These are phyloP conservation scores for Carcina quercana DNA, from an alignment of 2,888 invertebrate genomes.

Conservation along the genomic window DNA sequence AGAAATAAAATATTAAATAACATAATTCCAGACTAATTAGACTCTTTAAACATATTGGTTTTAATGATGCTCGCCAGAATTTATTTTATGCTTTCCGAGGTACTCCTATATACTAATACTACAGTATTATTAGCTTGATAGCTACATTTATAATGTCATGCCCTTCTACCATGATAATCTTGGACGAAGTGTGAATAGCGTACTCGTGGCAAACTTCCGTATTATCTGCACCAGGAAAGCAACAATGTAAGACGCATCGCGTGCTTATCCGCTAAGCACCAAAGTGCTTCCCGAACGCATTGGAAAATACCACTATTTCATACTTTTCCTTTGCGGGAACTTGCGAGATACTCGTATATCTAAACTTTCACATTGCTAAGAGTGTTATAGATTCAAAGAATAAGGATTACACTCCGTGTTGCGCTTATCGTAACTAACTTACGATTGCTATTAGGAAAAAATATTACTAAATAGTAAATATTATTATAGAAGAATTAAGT, in stretches of 20 bases:
- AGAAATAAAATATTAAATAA: no score
- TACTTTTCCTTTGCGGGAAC: slow-evolving; percentile 33
- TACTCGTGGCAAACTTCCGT: slow-evolving; percentile 10
- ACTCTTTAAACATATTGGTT: no score
- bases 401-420: neutral
- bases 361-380: slow-evolving; percentile 31
- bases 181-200: neutral
- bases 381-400: slow-evolving; percentile 30
- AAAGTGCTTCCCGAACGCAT: slow-evolving; percentile 22
- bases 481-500: no score
- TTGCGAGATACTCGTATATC: slow-evolving; percentile 30
- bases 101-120: no score
- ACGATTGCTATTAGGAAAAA: no score
- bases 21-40: no score
- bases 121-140: no score
- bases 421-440: no score
- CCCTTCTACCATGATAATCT: neutral
- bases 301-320: slow-evolving; percentile 31
- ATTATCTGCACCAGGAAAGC: slow-evolving; percentile 12
- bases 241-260: slow-evolving; percentile 22
- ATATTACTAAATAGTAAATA: no score
- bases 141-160: no score
- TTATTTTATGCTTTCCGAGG: no score
- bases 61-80: no score
- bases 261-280: slow-evolving; percentile 20